Evolutionary conservation across 2,888 invertebrate species (phyloP).

Genomic region (Drosophila meridiana): DNA sequence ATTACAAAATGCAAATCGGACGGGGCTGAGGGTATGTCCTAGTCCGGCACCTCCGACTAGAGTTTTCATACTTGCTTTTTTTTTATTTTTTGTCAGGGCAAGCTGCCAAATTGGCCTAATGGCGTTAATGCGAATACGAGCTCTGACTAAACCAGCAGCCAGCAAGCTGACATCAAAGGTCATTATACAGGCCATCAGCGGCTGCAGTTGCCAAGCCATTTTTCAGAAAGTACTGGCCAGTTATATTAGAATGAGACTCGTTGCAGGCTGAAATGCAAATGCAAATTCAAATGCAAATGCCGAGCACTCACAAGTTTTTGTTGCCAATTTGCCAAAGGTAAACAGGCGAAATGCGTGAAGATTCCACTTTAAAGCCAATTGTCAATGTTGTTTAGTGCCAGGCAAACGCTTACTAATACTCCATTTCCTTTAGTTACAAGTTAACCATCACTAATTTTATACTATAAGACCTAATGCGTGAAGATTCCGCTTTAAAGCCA

Average conservation of each 20-base stretch:
- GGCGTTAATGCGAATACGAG: conserved; percentile 82
- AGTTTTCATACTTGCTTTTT: too few species aligned
- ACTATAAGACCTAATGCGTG: conserved; percentile 1
- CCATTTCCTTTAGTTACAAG: neutral
- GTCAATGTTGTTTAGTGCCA: neutral
- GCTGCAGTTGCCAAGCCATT: conserved; percentile 59
- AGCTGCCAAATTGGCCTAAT: conserved; percentile 79
- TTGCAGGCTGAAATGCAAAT: conserved; percentile 56
- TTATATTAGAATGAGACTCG: conserved; percentile 24
- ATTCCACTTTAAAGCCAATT: neutral
- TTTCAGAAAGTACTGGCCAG: conserved; percentile 33
- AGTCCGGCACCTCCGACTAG: too few species aligned
- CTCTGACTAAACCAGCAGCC: conserved; percentile 56
- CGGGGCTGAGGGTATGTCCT: too few species aligned
- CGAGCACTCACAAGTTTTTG: conserved; percentile 55
- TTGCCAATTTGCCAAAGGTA: conserved; percentile 50
- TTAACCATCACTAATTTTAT: conserved; percentile 32
- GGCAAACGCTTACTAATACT: neutral
- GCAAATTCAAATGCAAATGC: conserved; percentile 45
- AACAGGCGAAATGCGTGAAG: conserved; percentile 20
- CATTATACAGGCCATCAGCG: conserved; percentile 59
- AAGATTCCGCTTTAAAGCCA: neutral
- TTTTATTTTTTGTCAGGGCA: conserved; percentile 58
- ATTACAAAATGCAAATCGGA: too few species aligned
- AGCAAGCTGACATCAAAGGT: conserved; percentile 60